Evolutionary conservation across 1,140 invertebrate species (phyloP), one percentile per base, ranked within the genome.

Genomic region (Ooceraea biroi): DNA sequence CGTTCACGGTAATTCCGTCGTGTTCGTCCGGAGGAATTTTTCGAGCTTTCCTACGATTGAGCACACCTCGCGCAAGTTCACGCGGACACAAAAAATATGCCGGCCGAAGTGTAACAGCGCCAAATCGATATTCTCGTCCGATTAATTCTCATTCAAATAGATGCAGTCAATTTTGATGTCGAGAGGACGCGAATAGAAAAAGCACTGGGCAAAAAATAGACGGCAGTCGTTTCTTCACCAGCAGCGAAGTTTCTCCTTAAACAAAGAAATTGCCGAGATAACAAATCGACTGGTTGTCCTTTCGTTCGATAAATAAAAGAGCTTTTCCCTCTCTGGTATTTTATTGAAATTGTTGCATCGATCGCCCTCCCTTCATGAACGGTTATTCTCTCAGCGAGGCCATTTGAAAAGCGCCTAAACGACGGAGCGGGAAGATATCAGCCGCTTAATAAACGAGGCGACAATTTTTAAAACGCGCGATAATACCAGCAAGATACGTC

Each of bases 381-480:
- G n/a, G n/a, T n/a, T n/a, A n/a, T 65, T 22, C 25, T 25, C n/a
- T 44, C n/a, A n/a, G 19, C 41, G 58, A 44, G 7, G 11, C 14
- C 14, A 50, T 50, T 66, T 77, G 3, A 65, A 41, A 65, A 50
- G 10, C 12, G 8, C 4, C 36, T 46, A 22, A 80, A 71, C 30
- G 17, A 19, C 65, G 36, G 30, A 57, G 50, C 57, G 22, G 41
- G 30, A 46, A 74, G 57, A 57, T 58, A 80, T 46, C 36, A 36
- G n/a, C n/a, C 12, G 50, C n/a, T 80, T 80, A 71, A 69, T 80
- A 58, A 69, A 69, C n/a, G 41, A 58, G 36, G 10, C 65, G 65
- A 69, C 65, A 48, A 57, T 71, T 80, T 80, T 80, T 80, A 80
- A 80, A 80, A 80, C 76, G 76, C 50, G n/a, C 76, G 66, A 80